These are phyloP conservation scores for Fukomys damarensis DNA, from an alignment of 2,113 vertebrate species.

Conservation along the genomic window DNA sequence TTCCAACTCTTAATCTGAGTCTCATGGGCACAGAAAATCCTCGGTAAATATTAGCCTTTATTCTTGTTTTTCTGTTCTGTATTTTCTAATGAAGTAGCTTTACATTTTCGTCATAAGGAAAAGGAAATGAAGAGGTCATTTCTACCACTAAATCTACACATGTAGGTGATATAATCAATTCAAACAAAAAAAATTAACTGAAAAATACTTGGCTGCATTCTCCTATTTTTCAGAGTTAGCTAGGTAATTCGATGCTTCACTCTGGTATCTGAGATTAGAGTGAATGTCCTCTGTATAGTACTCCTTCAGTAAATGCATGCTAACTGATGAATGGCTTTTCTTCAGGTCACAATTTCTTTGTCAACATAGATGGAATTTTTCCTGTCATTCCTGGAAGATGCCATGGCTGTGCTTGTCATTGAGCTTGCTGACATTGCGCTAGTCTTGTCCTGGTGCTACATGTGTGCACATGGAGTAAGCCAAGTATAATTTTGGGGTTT, in stretches of 20 bases:
- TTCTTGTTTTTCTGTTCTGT: not conserved
- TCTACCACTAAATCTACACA: not conserved
- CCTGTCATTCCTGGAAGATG: not conserved
- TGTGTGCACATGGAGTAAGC: not conserved
- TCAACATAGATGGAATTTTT: not conserved
- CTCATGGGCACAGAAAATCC: not conserved
- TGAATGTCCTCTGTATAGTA: not conserved
- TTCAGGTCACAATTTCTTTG: not conserved
- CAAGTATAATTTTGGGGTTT: not conserved
- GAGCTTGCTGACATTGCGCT: no score
- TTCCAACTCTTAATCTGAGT: not conserved
- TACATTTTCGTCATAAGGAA: slow-evolving; percentile 1
- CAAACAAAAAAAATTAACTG: not conserved
- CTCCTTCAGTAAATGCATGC: not conserved
- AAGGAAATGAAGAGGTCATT: not conserved
- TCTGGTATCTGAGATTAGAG: not conserved
- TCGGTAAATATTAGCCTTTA: not conserved
- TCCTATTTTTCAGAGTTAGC: not conserved
- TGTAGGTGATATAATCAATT: not conserved
- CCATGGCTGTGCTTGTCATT: not conserved
- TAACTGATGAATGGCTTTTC: not conserved
- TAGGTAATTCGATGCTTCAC: not conserved
- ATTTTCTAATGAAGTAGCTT: slow-evolving; percentile 2
- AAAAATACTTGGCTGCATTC: not conserved
- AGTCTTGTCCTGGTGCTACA: not conserved